Conservation (phyloP, 2,797 vertebrate genomes). For the Smutsia gigantea region DNA sequence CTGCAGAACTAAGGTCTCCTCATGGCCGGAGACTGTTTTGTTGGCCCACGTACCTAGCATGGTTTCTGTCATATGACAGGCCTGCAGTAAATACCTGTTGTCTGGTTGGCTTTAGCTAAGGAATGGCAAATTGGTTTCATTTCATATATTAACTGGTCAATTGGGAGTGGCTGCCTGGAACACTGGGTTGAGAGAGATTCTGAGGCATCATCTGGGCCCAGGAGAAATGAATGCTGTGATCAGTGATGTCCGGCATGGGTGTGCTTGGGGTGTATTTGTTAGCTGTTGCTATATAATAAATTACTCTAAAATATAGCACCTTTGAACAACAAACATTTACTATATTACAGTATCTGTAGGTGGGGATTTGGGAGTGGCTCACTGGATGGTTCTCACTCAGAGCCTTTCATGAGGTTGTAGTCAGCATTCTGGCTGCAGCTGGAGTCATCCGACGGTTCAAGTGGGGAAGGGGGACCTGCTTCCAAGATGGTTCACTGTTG, state of each 20-base stretch:
- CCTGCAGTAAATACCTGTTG: not conserved
- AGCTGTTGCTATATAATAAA: not conserved
- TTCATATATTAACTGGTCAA: not conserved
- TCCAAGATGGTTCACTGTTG: not conserved
- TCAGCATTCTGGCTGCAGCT: not conserved
- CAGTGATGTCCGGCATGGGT: conserved; percentile 28
- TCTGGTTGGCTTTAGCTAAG: not conserved
- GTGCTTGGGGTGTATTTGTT: not conserved
- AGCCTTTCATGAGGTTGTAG: not conserved
- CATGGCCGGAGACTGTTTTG: not conserved
- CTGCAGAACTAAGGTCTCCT: not conserved
- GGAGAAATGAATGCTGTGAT: not conserved
- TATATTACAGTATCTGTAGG: not conserved
- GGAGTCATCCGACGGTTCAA: not conserved
- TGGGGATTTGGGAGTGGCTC: not conserved
- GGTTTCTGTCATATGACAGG: not conserved
- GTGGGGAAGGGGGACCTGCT: not conserved
- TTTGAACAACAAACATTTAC: not conserved
- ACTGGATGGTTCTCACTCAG: not conserved
- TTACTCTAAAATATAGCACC: not conserved
- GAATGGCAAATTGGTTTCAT: not conserved
- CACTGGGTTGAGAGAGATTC: not conserved
- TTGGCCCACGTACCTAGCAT: not conserved
- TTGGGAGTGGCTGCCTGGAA: not conserved
- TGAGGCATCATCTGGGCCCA: not conserved